Percentiles rank a stretch among this genome's conserved stretches.
Conservation (phyloP, 1,140 invertebrate species). For the Sinonovacula constricta region DNA sequence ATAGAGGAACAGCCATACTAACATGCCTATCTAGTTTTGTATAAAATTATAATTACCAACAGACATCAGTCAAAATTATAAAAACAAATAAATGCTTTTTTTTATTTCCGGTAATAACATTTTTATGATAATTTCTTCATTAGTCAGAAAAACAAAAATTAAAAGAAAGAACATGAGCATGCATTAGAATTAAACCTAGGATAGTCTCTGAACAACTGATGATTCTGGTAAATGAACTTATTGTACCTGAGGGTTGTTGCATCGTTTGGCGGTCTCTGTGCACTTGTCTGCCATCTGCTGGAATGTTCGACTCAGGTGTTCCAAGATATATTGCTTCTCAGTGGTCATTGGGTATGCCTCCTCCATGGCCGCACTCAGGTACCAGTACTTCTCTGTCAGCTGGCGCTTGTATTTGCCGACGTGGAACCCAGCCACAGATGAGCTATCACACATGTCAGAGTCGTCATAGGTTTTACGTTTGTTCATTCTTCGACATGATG, state of each 20-base stretch:
- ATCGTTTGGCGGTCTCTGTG: neutral
- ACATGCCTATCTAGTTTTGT: too few relatives aligned
- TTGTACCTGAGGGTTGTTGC: neutral
- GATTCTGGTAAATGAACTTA: too few relatives aligned
- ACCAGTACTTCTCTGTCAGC: conserved; percentile 38
- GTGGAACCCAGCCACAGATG: neutral
- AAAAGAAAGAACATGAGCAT: too few relatives aligned
- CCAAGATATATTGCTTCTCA: conserved; percentile 36
- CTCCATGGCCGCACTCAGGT: neutral
- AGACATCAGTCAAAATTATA: too few relatives aligned
- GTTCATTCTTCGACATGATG: conserved; percentile 31
- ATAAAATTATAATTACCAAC: too few relatives aligned
- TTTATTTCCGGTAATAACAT: too few relatives aligned
- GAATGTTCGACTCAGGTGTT: conserved; percentile 34
- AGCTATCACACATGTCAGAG: neutral
- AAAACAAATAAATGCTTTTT: too few relatives aligned
- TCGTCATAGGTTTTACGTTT: conserved; percentile 33
- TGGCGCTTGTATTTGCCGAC: conserved; percentile 21
- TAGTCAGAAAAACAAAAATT: too few relatives aligned
- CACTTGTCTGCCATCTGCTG: conserved; percentile 41
- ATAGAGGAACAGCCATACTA: too few relatives aligned
- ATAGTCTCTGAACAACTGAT: too few relatives aligned
- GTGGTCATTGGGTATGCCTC: conserved; percentile 16
- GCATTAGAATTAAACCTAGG: too few relatives aligned
- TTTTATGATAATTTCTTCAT: too few relatives aligned